phyloP scores from a whole-genome alignment of 2,888 invertebrate species.

The Salticus scenicus region DNA sequence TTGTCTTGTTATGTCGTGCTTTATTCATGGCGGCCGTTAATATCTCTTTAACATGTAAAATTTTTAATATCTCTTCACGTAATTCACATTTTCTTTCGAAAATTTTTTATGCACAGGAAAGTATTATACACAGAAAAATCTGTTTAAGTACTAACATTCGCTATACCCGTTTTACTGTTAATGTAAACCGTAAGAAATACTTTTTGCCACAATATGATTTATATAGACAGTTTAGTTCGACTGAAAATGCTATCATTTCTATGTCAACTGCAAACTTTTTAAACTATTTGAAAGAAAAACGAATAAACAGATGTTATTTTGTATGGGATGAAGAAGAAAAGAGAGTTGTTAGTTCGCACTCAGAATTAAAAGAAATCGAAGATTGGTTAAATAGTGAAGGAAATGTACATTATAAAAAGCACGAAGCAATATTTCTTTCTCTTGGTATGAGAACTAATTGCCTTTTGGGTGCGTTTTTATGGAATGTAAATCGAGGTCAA shows the following conservation, averaged over 20 bases:
- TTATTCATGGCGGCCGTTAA: too few species aligned
- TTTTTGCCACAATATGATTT: too few species aligned
- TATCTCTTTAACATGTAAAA: too few species aligned
- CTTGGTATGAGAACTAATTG: conserved; percentile 71
- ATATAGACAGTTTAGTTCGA: too few species aligned
- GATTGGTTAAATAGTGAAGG: conserved; percentile 52
- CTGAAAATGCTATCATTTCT: conserved; percentile 26
- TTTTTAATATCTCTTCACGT: too few species aligned
- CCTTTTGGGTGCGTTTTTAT: conserved; percentile 73
- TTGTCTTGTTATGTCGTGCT: too few species aligned
- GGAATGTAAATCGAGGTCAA: conserved; percentile 73
- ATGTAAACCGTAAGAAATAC: too few species aligned
- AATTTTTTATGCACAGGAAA: too few species aligned
- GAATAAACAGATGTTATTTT: conserved; percentile 56
- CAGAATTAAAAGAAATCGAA: conserved; percentile 57
- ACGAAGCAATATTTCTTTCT: conserved; percentile 73
- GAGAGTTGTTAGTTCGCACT: conserved; percentile 50
- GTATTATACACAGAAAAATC: too few species aligned
- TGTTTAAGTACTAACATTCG: too few species aligned
- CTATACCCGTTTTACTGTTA: too few species aligned
- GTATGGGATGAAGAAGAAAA: conserved; percentile 38
- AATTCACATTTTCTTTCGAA: too few species aligned
- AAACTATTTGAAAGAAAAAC: conserved; percentile 42
- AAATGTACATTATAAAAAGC: conserved; percentile 56
- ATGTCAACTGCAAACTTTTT: conserved; percentile 39